phyloP scores from a whole-genome alignment of 2,797 vertebrate genomes.

The Gambusia yucatana region DNA sequence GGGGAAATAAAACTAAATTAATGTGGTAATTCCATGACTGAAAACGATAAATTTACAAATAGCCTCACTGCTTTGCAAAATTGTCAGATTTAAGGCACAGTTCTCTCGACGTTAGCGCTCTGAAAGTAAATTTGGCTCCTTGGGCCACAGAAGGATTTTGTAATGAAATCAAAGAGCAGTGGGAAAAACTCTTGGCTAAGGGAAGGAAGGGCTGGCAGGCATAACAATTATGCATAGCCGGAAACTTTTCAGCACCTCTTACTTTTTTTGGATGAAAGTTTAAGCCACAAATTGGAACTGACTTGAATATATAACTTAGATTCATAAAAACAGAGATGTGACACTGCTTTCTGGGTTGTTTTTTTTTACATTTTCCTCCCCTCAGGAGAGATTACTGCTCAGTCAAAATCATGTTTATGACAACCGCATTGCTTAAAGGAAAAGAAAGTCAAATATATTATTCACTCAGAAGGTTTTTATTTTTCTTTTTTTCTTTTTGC shows the following conservation, averaged over 20 bases:
- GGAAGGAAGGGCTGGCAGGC: neutral
- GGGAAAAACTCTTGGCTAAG: conserved; percentile 1
- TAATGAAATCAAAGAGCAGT: conserved; percentile 2
- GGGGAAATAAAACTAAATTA: neutral
- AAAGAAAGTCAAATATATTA: neutral
- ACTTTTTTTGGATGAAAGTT: neutral
- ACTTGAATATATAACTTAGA: neutral
- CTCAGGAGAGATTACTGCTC: neutral
- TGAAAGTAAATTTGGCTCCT: neutral
- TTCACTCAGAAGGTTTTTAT: neutral
- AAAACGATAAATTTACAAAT: neutral
- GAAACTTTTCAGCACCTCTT: neutral
- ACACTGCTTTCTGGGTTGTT: neutral
- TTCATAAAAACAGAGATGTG: neutral
- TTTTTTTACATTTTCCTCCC: neutral
- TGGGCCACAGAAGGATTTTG: neutral
- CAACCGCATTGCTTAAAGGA: neutral
- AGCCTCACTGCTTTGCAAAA: neutral
- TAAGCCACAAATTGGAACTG: neutral
- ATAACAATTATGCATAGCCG: neutral
- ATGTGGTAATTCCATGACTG: neutral
- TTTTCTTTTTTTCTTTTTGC: neutral
- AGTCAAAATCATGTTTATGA: neutral
- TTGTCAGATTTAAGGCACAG: neutral
- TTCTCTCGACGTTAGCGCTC: neutral